Evolutionary conservation across 2,797 vertebrate genomes (phyloP), one percentile per base, ranked within the genome.

Genomic region (Sebastes minor): DNA sequence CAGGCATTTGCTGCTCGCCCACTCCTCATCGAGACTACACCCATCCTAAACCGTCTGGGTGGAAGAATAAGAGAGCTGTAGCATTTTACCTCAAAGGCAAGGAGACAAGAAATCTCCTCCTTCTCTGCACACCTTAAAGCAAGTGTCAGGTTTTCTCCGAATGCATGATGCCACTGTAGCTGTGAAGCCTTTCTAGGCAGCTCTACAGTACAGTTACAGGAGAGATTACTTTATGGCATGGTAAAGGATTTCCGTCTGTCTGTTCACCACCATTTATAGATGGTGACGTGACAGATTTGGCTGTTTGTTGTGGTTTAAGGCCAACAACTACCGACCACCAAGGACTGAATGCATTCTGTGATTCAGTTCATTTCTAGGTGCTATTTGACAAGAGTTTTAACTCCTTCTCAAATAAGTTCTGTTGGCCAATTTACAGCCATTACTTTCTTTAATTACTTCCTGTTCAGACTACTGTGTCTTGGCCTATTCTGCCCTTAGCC

Each of bases 11-110:
- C 55, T 67, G 63, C 53, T 87, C 72, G 20, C 90, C 89, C 89
- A 88, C 87, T 84, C 78, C 67, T 78, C 83, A 85, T 89, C 75
- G 5, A 86, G 79, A 81, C 86, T 75, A 85, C 88, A 86, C 83
- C 89, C 84, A 76, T 89, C 68, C 72, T 74, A 52, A 84, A 80
- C 74, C 55, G 83, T 82, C 83, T 84, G 46, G 65, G 74, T 75
- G 66, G 57, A 81, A 72, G 67, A 61, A 53, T 57, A 55, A 67
- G 52, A 80, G 66, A 38, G 55, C 35, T 73, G 57, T 52, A 27
- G 57, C 69, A 27, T 79, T 86, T 86, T 73, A 67, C 67, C 71
- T 76, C 33, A 72, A 69, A 78, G 52, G 77, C 74, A 76, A 67
- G 25, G 13, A 81, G 80, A 80, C 71, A 78, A 35, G 13, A 76